Evolutionary conservation across 1,140 invertebrate species (phyloP).

Genomic region (Agrypnia vestita): DNA sequence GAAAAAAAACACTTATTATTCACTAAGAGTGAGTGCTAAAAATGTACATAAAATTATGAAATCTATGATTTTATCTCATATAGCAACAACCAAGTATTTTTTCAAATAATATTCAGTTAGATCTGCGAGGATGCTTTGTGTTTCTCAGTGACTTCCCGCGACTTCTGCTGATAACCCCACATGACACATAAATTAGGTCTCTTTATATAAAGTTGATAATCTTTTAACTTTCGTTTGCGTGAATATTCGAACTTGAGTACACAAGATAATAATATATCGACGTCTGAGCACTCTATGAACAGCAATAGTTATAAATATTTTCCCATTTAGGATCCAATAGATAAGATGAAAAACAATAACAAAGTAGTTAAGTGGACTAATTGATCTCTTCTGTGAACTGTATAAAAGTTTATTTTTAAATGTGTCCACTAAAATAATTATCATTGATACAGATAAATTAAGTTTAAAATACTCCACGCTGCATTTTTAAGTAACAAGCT

Average conservation of each 20-base stretch:
- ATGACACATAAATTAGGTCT: constrained; percentile 47
- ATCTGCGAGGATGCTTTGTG: constrained; percentile 41
- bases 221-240: constrained; percentile 41
- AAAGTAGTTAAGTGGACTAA: not conserved
- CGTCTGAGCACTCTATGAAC: not conserved
- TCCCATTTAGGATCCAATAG: constrained; percentile 3
- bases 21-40: not conserved
- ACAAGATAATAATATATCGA: constrained; percentile 1
- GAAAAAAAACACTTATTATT: not conserved
- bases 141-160: constrained; percentile 50
- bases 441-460: not conserved
- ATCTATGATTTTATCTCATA: constrained; percentile 28
- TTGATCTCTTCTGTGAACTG: constrained; percentile 28
- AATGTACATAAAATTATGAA: not conserved
- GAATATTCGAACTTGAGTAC: constrained; percentile 8
- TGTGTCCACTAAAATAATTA: constrained; percentile 12
- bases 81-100: constrained; percentile 24
- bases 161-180: constrained; percentile 47
- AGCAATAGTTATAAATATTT: constrained; percentile 7
- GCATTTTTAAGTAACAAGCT: too few species aligned
- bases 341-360: constrained; percentile 1
- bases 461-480: not conserved
- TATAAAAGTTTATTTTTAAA: constrained; percentile 22
- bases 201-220: constrained; percentile 33
- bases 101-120: constrained; percentile 24